These are phyloP conservation scores for Apodemia duryi DNA, from an alignment of 2,888 invertebrate genomes.

Conservation along the genomic window DNA sequence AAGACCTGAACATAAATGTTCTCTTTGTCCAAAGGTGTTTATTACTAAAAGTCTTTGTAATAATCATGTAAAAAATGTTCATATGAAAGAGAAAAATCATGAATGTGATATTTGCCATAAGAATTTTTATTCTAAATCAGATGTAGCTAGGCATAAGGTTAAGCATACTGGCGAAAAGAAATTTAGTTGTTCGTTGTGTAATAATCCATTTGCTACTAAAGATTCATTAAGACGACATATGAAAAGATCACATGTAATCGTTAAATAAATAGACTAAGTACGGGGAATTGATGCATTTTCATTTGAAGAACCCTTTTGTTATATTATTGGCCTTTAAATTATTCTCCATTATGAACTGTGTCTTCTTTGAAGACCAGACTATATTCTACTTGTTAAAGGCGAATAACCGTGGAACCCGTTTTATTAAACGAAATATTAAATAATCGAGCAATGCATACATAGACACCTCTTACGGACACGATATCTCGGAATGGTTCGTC, in stretches of 20 bases:
- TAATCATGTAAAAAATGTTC: conserved; percentile 60
- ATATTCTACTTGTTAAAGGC: too few species aligned
- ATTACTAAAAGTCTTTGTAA: conserved; percentile 58
- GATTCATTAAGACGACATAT: conserved; percentile 60
- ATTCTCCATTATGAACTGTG: too few species aligned
- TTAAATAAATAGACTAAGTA: neutral
- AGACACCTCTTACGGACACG: too few species aligned
- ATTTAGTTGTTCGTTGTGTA: conserved; percentile 49
- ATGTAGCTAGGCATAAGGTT: conserved; percentile 51
- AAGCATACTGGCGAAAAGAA: conserved; percentile 61
- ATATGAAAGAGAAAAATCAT: conserved; percentile 58
- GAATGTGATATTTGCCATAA: conserved; percentile 59
- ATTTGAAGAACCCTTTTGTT: neutral
- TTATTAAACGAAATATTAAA: too few species aligned
- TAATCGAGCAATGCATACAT: too few species aligned
- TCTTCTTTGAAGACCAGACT: too few species aligned
- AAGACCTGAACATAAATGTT: conserved; percentile 53
- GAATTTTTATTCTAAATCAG: conserved; percentile 55
- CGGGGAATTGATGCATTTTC: neutral
- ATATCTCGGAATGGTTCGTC: too few species aligned
- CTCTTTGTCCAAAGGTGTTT: conserved; percentile 52
- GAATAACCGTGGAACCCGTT: too few species aligned
- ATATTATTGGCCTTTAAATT: too few species aligned
- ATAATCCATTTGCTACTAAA: conserved; percentile 52
- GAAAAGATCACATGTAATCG: conserved; percentile 49